phyloP scores from a whole-genome alignment of 2,797 vertebrate species.

The Cossypha dichroa region DNA sequence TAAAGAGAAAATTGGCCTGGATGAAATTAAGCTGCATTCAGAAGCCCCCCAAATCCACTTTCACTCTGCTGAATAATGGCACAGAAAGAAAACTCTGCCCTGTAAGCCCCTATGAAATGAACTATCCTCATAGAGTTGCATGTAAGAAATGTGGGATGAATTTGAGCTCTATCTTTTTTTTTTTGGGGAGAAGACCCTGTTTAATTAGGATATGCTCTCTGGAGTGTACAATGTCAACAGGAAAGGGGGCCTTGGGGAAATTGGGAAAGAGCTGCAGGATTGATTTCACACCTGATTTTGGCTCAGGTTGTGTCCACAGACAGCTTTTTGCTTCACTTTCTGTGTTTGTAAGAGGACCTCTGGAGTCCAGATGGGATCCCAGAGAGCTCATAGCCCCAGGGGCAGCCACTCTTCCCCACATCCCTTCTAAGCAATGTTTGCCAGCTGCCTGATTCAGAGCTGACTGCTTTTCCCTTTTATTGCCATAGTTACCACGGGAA shows the following conservation, averaged over 20 bases:
- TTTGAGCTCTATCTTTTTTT: not conserved
- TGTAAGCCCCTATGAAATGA: not conserved
- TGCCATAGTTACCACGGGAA: slow-evolving; percentile 82
- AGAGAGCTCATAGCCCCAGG: not conserved
- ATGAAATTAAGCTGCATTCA: not conserved
- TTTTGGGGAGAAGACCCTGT: not conserved
- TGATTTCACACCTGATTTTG: not conserved
- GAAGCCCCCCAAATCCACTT: not conserved
- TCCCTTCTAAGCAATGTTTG: not conserved
- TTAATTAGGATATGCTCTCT: not conserved
- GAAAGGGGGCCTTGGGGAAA: not conserved
- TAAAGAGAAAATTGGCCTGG: not conserved
- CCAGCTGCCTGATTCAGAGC: not conserved
- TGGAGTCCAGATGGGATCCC: not conserved
- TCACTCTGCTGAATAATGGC: not conserved
- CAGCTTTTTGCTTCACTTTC: not conserved
- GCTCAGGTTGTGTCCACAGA: not conserved
- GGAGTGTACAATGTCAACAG: not conserved
- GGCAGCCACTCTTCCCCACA: not conserved
- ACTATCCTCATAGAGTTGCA: not conserved
- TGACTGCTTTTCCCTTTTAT: slow-evolving; percentile 45
- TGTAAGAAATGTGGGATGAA: not conserved
- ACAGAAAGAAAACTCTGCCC: not conserved
- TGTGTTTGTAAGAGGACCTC: not conserved
- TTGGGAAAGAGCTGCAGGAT: not conserved